These are phyloP conservation scores for Zalophus californianus DNA, from an alignment of 2,797 vertebrate species.

Conservation along the genomic window DNA sequence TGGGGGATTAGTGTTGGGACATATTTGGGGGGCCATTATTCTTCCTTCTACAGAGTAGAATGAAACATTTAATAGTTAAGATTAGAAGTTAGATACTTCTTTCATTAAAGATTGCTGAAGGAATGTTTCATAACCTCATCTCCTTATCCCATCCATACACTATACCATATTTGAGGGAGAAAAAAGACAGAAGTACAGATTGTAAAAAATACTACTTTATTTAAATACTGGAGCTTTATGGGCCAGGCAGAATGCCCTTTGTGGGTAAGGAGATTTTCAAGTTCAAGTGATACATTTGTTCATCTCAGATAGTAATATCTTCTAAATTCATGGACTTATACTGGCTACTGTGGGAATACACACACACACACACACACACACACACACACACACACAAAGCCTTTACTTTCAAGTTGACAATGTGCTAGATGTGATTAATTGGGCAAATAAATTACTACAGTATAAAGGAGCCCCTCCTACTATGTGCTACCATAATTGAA, in stretches of 20 bases:
- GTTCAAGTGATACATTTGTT: not conserved
- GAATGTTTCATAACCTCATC: not conserved
- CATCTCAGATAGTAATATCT: not conserved
- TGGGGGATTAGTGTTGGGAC: not conserved
- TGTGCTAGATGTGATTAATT: slow-evolving; percentile 3
- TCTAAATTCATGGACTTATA: not conserved
- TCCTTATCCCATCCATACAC: not conserved
- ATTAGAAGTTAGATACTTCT: not conserved
- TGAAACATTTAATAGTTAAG: not conserved
- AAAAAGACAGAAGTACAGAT: not conserved
- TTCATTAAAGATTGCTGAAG: slow-evolving; percentile 2
- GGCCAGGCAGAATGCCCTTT: not conserved
- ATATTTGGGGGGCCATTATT: not conserved
- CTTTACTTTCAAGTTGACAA: not conserved
- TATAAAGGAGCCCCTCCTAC: not conserved
- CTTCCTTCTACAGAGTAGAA: not conserved
- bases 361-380: not conserved
- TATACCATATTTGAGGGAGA: not conserved
- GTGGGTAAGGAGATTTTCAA: not conserved
- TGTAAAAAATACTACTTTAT: not conserved
- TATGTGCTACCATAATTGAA: not conserved
- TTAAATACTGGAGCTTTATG: not conserved
- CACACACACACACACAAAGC: not conserved
- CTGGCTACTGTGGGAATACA: not conserved
- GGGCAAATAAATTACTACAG: not conserved